A percentile compares a stretch with the other conserved stretches of the same genome.
Evolutionary conservation across 2,888 invertebrate species (phyloP).

Genomic region (Cistogaster globosa): DNA sequence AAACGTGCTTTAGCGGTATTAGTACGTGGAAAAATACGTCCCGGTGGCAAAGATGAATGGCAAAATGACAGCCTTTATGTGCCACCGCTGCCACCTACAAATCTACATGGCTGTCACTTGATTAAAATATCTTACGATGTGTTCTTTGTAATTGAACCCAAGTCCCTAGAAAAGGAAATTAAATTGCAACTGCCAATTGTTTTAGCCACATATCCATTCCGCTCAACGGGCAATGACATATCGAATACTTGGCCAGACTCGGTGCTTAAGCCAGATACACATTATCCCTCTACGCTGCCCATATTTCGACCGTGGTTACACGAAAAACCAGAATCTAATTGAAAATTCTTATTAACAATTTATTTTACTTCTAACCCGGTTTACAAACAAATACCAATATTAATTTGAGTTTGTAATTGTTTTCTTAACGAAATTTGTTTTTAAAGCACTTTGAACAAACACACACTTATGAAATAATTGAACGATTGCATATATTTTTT

Average conservation of each 20-base stretch:
- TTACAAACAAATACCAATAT: constrained; percentile 24
- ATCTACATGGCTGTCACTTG: constrained; percentile 95
- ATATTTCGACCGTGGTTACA: constrained; percentile 95
- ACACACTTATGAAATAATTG: constrained; percentile 41
- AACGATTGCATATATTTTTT: not conserved
- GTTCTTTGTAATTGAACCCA: constrained; percentile 95
- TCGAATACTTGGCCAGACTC: constrained; percentile 85
- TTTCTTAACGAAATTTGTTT: not conserved
- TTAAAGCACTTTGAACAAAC: constrained; percentile 12
- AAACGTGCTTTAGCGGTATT: constrained; percentile 92
- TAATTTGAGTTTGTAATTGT: not conserved
- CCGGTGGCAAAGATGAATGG: constrained; percentile 93
- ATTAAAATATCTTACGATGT: constrained; percentile 97
- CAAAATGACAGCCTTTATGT: constrained; percentile 94
- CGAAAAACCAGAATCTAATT: constrained; percentile 84
- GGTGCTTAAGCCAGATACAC: constrained; percentile 91
- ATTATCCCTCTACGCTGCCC: constrained; percentile 95
- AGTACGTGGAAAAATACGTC: constrained; percentile 90
- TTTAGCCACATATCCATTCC: constrained; percentile 95
- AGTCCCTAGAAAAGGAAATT: constrained; percentile 95
- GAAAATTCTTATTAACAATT: constrained; percentile 16
- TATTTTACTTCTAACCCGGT: constrained; percentile 34
- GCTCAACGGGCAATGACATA: constrained; percentile 86
- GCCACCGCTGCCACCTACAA: constrained; percentile 96
- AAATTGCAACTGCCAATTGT: constrained; percentile 95